Evolutionary conservation across 1,140 invertebrate species (phyloP).

Genomic region (Calycopis cecrops): DNA sequence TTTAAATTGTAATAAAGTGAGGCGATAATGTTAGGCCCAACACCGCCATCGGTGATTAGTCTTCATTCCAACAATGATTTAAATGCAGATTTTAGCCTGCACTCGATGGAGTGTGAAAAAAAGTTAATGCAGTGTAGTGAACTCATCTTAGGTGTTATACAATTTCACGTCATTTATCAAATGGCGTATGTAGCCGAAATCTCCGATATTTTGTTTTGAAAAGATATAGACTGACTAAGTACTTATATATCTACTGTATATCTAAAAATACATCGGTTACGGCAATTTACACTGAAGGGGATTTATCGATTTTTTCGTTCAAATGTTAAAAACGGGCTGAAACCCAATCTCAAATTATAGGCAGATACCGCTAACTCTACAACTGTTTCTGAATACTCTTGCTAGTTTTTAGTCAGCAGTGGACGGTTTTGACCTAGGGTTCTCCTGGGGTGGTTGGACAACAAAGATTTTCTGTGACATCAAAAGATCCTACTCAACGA

Average conservation of each 20-base stretch:
- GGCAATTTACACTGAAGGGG: not conserved
- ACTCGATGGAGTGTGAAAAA: not conserved
- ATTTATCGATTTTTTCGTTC: not conserved
- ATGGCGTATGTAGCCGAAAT: not conserved
- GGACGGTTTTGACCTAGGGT: no score
- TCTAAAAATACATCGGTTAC: not conserved
- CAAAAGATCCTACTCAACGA: not conserved
- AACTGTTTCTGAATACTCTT: no score
- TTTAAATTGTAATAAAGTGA: conserved; percentile 33
- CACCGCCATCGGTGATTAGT: conserved; percentile 20
- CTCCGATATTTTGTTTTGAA: not conserved
- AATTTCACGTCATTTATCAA: not conserved
- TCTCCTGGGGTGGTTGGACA: not conserved
- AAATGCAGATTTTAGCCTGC: conserved; percentile 7
- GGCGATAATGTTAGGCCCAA: conserved; percentile 24
- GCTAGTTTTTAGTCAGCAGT: no score
- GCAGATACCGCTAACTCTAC: no score
- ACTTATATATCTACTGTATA: not conserved
- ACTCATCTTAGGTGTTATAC: not conserved
- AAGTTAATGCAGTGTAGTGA: not conserved
- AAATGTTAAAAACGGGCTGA: not conserved
- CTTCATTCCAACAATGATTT: conserved; percentile 17
- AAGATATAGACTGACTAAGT: not conserved
- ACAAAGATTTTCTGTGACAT: not conserved
- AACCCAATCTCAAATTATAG: no score